These are phyloP conservation scores for Sinelater perroti DNA, from an alignment of 2,888 invertebrate species.

Conservation along the genomic window DNA sequence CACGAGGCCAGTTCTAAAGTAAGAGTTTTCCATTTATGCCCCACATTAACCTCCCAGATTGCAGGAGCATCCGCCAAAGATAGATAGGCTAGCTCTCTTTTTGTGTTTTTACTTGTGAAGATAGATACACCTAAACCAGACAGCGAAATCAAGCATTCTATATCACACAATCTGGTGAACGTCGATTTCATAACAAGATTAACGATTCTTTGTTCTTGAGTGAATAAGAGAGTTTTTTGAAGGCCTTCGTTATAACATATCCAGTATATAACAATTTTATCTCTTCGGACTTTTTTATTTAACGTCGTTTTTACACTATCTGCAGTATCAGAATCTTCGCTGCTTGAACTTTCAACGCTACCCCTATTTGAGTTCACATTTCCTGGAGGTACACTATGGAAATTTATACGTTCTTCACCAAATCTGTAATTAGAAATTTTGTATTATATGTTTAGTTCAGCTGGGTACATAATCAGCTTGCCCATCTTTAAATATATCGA, in stretches of 20 bases:
- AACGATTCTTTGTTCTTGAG: conserved; percentile 78
- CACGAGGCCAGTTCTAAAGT: conserved; percentile 81
- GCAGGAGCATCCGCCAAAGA: conserved; percentile 75
- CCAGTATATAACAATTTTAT: conserved; percentile 83
- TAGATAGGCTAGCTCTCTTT: conserved; percentile 74
- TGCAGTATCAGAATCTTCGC: conserved; percentile 65
- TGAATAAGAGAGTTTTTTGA: conserved; percentile 78
- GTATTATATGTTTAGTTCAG: background rate
- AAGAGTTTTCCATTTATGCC: conserved; percentile 80
- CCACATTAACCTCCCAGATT: conserved; percentile 83
- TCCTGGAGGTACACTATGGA: conserved; percentile 71
- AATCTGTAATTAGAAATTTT: conserved; percentile 57
- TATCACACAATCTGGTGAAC: conserved; percentile 73
- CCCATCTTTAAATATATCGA: conserved; percentile 77
- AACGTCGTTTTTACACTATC: conserved; percentile 56
- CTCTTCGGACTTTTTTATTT: conserved; percentile 73
- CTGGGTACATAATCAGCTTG: conserved; percentile 48
- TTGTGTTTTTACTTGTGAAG: conserved; percentile 56
- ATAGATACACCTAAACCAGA: conserved; percentile 73
- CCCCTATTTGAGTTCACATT: conserved; percentile 61
- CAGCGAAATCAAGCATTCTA: conserved; percentile 74
- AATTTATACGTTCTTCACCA: conserved; percentile 77
- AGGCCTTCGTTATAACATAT: conserved; percentile 79
- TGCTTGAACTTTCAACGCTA: conserved; percentile 62
- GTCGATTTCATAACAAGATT: conserved; percentile 67